These are phyloP conservation scores for Hyalella azteca DNA, from an alignment of 2,888 invertebrate genomes.

Conservation along the genomic window DNA sequence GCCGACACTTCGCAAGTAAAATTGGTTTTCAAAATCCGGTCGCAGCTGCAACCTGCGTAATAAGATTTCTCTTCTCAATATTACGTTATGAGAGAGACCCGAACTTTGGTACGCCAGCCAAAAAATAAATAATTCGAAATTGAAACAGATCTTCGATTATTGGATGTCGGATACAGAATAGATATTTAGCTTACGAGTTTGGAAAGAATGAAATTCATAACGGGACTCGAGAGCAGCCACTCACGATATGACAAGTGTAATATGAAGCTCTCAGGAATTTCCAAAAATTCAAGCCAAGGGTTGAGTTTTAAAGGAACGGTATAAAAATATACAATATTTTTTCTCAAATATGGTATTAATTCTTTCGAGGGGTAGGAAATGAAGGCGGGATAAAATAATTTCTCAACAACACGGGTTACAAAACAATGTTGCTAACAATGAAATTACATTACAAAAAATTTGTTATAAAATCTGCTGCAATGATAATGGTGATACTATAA, in stretches of 20 bases:
- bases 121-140: constrained; percentile 8
- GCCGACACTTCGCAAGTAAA: not conserved
- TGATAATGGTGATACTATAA: no score
- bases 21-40: not conserved
- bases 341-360: no score
- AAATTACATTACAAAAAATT: no score
- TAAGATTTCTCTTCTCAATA: not conserved
- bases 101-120: not conserved
- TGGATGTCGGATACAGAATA: not conserved
- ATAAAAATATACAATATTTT: no score
- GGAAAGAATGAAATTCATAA: constrained; percentile 1
- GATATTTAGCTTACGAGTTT: not conserved
- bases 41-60: not conserved
- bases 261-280: not conserved
- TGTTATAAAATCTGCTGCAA: no score
- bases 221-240: not conserved
- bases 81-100: not conserved
- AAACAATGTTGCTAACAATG: no score
- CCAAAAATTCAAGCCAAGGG: no score
- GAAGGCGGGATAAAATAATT: no score
- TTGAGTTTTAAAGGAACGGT: no score
- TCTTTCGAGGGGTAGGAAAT: no score
- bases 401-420: no score
- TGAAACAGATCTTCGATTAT: constrained; percentile 10
- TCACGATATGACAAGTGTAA: not conserved